Evolutionary conservation across 2,888 invertebrate genomes (phyloP), one percentile per base, ranked within the genome.

Genomic region (Callimorpha dominula): DNA sequence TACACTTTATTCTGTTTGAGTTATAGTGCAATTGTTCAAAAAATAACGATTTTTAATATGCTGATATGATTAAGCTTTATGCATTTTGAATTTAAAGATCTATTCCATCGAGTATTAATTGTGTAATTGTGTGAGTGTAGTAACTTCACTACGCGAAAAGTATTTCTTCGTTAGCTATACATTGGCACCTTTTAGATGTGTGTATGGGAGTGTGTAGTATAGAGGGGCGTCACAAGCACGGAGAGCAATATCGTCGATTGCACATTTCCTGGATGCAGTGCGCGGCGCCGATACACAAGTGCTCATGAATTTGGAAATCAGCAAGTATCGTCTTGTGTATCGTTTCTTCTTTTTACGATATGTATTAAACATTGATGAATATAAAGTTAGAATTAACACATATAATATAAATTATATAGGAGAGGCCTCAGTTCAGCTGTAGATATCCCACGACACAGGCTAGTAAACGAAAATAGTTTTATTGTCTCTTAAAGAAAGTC

Each of bases 291-390:
- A 43, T 72, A 65, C 70, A 72, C 72, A 49, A 40, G 64, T 62
- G 62, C 79, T 88, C 87, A 86, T 88, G 88, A 85, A 88, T 87
- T 88, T 82, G 81, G 81, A 86, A 85, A 87, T 84, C 81, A 81
- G 78, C 63, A 62, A 71, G 52, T 73, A 75, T 78, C 78, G 79
- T 78, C 71, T 74, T 12, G 66, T 42, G 64, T 74, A 67, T 65
- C 57, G 66, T 70, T 60, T 70, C 64, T 75, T 73, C 62, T 70
- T 70, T 73, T 73, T 54, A 14, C 57, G 67, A 68, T 57, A 57
- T 20, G 12, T 31, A 20, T 20, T 60, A 14, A 31, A 7, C 12
- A 57, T 31, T 20, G 50, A 20, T 20, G 4, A 20, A 57, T 12
- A 57, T 12, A 4, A 4, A 14, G 14, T 60, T 31, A 60, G 12